phyloP scores from a whole-genome alignment of 2,113 vertebrate species.

The Pelecanus crispus region DNA sequence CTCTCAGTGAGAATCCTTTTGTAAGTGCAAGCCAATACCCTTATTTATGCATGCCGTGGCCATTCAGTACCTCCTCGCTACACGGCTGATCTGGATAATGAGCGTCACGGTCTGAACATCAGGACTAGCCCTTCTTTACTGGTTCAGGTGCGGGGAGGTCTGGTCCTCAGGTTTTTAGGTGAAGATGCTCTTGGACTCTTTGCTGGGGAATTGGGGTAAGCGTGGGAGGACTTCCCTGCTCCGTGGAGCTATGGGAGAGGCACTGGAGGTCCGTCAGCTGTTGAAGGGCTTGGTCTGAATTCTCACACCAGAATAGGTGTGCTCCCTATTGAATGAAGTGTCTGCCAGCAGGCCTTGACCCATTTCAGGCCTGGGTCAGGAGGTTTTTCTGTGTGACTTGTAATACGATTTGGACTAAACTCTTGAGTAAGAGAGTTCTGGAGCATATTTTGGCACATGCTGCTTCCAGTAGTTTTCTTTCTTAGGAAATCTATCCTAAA shows the following conservation, averaged over 20 bases:
- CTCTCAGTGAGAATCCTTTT: background rate
- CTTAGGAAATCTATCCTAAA: background rate
- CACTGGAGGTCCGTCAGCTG: background rate
- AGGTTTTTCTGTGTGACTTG: background rate
- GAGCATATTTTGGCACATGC: background rate
- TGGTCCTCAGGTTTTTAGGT: background rate
- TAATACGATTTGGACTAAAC: background rate
- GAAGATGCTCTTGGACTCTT: background rate
- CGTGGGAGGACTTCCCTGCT: background rate
- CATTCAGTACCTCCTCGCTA: background rate
- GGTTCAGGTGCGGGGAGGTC: background rate
- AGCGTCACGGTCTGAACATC: accelerated
- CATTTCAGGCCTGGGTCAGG: background rate
- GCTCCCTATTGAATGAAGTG: background rate
- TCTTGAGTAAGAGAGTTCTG: background rate
- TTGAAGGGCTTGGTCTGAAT: background rate
- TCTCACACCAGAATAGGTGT: background rate
- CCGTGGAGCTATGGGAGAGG: background rate
- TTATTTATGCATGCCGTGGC: accelerated
- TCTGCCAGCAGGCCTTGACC: background rate
- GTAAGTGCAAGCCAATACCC: background rate
- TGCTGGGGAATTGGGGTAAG: background rate
- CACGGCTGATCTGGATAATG: background rate
- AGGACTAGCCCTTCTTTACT: background rate
- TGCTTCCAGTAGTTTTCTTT: background rate